Evolutionary conservation across 2,113 vertebrate species (phyloP).

Genomic region (Cryptotis parvus): DNA sequence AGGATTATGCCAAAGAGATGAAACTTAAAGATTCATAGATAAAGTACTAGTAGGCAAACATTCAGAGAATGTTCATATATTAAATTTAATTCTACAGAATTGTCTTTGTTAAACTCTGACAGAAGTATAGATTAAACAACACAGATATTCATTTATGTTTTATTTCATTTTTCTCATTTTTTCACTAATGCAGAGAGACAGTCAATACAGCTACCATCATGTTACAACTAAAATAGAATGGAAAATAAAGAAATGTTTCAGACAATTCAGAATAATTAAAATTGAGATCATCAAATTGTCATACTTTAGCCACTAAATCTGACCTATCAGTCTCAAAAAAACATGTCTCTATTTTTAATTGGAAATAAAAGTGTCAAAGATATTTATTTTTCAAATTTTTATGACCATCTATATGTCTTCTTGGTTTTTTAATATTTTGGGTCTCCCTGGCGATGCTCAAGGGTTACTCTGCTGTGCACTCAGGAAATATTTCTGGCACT

Average conservation of each 20-base stretch:
- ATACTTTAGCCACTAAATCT: not conserved
- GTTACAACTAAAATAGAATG: not conserved
- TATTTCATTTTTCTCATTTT: not conserved
- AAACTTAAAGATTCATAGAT: not conserved
- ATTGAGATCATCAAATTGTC: too few relatives aligned
- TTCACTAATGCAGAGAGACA: not conserved
- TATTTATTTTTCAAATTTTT: too few relatives aligned
- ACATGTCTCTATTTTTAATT: not conserved
- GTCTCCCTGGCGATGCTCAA: too few relatives aligned
- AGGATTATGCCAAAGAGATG: not conserved
- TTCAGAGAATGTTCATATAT: not conserved
- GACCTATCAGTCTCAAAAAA: not conserved
- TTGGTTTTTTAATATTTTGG: too few relatives aligned
- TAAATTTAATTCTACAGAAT: not conserved
- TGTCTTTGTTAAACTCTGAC: not conserved
- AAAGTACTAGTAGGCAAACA: not conserved
- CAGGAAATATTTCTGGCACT: too few relatives aligned
- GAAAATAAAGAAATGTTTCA: not conserved
- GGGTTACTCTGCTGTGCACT: too few relatives aligned
- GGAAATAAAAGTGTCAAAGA: not conserved
- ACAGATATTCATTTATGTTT: not conserved
- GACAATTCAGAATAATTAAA: too few relatives aligned
- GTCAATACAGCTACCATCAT: not conserved
- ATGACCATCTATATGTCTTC: too few relatives aligned
- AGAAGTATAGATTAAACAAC: not conserved